These are phyloP conservation scores for Gephyroberyx darwinii DNA, from an alignment of 2,797 vertebrate species.

Conservation along the genomic window DNA sequence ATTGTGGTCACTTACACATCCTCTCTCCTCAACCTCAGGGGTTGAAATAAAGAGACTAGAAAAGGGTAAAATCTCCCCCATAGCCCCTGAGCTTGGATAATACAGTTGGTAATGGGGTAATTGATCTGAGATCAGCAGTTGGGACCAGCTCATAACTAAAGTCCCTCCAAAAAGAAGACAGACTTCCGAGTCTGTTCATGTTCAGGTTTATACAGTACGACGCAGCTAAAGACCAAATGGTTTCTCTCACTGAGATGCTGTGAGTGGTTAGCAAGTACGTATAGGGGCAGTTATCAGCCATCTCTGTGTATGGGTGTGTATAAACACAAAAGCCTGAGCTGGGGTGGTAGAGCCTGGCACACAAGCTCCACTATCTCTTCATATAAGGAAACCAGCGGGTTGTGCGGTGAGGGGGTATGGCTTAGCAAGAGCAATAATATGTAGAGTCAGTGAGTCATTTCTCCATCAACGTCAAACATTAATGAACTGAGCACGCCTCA, in stretches of 20 bases:
- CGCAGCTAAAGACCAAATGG: conserved; percentile 22
- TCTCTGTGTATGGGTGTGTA: conserved; percentile 15
- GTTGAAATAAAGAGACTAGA: background rate
- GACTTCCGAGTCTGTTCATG: conserved; percentile 20
- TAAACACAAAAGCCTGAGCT: conserved; percentile 6
- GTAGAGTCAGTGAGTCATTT: background rate
- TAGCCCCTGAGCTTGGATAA: conserved; percentile 2
- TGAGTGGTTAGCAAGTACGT: conserved; percentile 31
- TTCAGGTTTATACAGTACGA: conserved; percentile 20
- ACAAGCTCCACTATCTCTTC: conserved; percentile 12
- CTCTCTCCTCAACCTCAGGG: background rate
- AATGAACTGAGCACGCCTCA: background rate
- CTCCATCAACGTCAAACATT: background rate
- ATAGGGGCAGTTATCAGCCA: conserved; percentile 25
- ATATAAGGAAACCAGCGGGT: background rate
- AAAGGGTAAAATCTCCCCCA: background rate
- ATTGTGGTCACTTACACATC: background rate
- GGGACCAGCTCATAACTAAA: conserved; percentile 21
- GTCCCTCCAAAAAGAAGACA: background rate
- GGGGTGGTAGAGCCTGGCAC: conserved; percentile 21
- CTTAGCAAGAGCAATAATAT: conserved; percentile 1
- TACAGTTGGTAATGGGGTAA: conserved; percentile 28
- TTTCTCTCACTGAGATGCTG: conserved; percentile 15
- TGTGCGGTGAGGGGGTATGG: background rate
- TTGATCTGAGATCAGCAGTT: conserved; percentile 2